A percentile compares a stretch with the other conserved stretches of the same genome.
These are phyloP conservation scores for Actenoides hombroni DNA, from an alignment of 2,113 vertebrate genomes.

Conservation along the genomic window DNA sequence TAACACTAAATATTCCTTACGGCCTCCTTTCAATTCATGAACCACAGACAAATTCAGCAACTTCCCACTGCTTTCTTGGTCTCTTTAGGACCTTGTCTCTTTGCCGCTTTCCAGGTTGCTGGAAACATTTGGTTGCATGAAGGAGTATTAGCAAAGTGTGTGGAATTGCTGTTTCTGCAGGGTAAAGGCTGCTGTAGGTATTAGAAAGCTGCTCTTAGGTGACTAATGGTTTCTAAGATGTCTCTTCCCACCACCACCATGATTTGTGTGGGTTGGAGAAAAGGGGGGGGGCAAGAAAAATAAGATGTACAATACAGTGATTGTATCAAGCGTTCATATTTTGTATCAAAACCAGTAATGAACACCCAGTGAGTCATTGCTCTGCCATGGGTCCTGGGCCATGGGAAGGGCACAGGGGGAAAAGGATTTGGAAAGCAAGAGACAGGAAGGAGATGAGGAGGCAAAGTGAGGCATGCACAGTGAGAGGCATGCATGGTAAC, in stretches of 20 bases:
- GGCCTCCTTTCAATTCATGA: not conserved
- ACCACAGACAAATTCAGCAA: not conserved
- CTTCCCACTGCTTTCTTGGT: not conserved
- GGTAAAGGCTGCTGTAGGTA: conserved; percentile 2
- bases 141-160: conserved; percentile 26
- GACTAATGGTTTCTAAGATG: conserved; percentile 32
- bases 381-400: not conserved
- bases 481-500: conserved; percentile 62
- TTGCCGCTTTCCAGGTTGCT: not conserved
- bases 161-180: not conserved
- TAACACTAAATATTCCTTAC: not conserved
- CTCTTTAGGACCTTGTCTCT: not conserved
- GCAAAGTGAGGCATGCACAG: conserved; percentile 54
- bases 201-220: not conserved
- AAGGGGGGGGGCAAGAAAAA: not conserved
- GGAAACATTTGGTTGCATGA: conserved; percentile 40
- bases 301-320: not conserved
- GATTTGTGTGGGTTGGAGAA: not conserved
- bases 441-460: not conserved
- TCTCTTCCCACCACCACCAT: not conserved
- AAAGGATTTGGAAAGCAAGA: not conserved
- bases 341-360: not conserved
- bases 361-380: not conserved
- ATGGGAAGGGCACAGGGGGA: not conserved
- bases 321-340: not conserved